A percentile compares a stretch with the other conserved stretches of the same genome.
Conservation (phyloP, 2,797 vertebrate genomes). For the Sciurus vulgaris region DNA sequence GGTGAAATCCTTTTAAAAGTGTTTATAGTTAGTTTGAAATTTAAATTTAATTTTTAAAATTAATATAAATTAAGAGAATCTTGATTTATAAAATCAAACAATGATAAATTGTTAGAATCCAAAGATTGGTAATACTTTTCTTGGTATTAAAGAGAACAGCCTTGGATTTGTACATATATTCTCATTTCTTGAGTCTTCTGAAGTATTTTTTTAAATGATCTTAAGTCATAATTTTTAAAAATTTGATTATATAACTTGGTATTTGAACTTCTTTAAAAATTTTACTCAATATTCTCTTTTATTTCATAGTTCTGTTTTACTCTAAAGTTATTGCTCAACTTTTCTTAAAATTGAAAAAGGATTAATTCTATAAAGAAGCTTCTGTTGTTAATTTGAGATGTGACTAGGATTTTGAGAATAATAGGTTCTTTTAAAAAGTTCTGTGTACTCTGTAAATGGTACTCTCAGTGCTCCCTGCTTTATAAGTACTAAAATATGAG, state of each 20-base stretch:
- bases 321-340: conserved; percentile 37
- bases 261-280: conserved; percentile 25
- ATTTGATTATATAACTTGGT: not conserved
- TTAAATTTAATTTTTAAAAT: conserved; percentile 35
- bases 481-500: conserved; percentile 34
- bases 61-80: not conserved
- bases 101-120: conserved; percentile 38
- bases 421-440: conserved; percentile 54
- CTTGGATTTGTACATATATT: not conserved
- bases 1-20: conserved; percentile 49
- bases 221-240: conserved; percentile 39
- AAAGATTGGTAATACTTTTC: not conserved
- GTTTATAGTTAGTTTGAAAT: conserved; percentile 32
- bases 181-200: conserved; percentile 41
- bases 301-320: conserved; percentile 43
- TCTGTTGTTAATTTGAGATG: conserved; percentile 44
- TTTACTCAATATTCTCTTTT: conserved; percentile 1
- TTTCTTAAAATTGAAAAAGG: conserved; percentile 52
- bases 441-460: conserved; percentile 24
- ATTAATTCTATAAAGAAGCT: conserved; percentile 14
- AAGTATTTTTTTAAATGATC: conserved; percentile 34
- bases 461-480: conserved; percentile 8
- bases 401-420: conserved; percentile 53
- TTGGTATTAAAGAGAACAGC: not conserved
- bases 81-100: conserved; percentile 24